phyloP scores from a whole-genome alignment of 64 coral and sea anemone genomes.

The Hydrozoanthus tunicans region DNA sequence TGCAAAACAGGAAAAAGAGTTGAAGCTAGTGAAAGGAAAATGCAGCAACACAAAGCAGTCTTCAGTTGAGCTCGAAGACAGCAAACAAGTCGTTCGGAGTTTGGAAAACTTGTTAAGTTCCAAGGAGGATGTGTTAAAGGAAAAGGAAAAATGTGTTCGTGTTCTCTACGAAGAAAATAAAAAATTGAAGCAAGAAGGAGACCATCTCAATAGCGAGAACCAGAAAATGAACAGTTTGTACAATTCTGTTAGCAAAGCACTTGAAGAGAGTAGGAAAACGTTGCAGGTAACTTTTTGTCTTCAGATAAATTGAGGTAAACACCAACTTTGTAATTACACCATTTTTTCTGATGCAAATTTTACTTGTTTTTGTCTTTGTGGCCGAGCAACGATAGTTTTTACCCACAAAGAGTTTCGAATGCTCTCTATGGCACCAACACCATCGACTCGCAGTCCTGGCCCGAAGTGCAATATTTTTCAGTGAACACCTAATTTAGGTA shows the following conservation, averaged over 20 bases:
- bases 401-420: too few species aligned
- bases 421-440: too few species aligned
- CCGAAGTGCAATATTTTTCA: too few species aligned
- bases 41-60: not conserved
- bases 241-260: slow-evolving; percentile 5
- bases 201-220: slow-evolving; percentile 8
- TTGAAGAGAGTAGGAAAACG: slow-evolving; percentile 32
- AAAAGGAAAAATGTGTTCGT: not conserved
- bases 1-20: slow-evolving; percentile 3
- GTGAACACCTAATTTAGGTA: too few species aligned
- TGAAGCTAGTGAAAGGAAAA: slow-evolving; percentile 16
- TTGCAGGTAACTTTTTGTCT: slow-evolving; percentile 17
- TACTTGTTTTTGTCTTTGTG: not conserved
- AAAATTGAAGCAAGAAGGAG: not conserved
- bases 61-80: slow-evolving; percentile 25
- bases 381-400: too few species aligned
- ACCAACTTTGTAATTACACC: too few species aligned
- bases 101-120: slow-evolving; percentile 29
- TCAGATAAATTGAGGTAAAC: not conserved
- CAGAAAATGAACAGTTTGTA: slow-evolving; percentile 2
- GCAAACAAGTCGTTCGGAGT: slow-evolving; percentile 19
- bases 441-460: too few species aligned
- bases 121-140: not conserved
- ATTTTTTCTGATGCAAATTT: not conserved
- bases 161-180: slow-evolving; percentile 7